phyloP scores from a whole-genome alignment of 2,888 invertebrate species.

The Phyllotreta cruciferae region DNA sequence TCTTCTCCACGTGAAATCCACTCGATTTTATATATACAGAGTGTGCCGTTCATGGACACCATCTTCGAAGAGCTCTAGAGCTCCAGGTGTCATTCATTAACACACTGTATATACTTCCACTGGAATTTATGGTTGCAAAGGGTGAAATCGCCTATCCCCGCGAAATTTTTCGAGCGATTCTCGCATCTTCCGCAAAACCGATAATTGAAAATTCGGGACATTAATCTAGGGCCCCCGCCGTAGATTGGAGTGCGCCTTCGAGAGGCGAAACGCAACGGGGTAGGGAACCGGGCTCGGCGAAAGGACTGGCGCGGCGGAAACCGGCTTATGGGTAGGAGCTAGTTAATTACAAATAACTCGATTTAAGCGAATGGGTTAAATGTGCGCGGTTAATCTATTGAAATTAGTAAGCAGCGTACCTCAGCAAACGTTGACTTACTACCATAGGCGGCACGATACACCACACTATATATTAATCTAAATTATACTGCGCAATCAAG shows the following conservation, averaged over 20 bases:
- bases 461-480: background rate
- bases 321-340: conserved; percentile 47
- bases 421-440: conserved; percentile 60
- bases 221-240: conserved; percentile 47
- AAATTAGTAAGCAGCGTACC: conserved; percentile 62
- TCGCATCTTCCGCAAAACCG: conserved; percentile 29
- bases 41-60: too few relatives aligned
- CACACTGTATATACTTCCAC: too few relatives aligned
- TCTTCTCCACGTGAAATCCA: background rate
- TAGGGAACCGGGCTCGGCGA: conserved; percentile 14
- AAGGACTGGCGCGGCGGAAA: conserved; percentile 42
- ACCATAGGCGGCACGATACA: conserved; percentile 20
- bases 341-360: conserved; percentile 63
- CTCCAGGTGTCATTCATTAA: too few relatives aligned
- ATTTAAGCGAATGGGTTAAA: conserved; percentile 61
- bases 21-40: background rate
- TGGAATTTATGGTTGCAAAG: too few relatives aligned
- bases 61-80: too few relatives aligned
- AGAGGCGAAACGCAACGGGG: conserved; percentile 16
- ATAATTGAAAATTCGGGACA: conserved; percentile 49
- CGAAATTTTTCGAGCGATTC: conserved; percentile 19
- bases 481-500: background rate
- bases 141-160: conserved; percentile 20
- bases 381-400: conserved; percentile 62
- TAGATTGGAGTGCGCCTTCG: conserved; percentile 12